Percentiles rank a stretch among this genome's conserved stretches.
Conservation (phyloP, 2,113 vertebrate species). For the Gasterosteus aculeatus region DNA sequence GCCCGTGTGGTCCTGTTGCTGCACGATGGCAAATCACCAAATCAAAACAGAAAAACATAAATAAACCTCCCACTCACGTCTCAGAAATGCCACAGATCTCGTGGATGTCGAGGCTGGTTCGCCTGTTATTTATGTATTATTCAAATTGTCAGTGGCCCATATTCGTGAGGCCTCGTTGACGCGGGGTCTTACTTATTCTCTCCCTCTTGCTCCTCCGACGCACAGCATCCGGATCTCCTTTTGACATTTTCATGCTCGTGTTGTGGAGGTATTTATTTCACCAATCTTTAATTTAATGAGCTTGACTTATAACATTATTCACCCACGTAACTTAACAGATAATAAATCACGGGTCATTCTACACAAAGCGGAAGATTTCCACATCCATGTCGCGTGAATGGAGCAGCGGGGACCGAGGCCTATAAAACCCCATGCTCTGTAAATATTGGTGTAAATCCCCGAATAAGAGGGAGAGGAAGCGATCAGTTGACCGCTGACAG, state of each 20-base stretch:
- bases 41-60: constrained; percentile 3
- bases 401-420: constrained; percentile 30
- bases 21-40: constrained; percentile 55
- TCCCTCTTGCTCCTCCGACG: background rate
- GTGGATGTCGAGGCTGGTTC: constrained; percentile 29
- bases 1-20: constrained; percentile 63
- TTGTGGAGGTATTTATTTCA: background rate
- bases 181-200: background rate
- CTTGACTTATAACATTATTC: constrained; percentile 27
- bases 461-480: constrained; percentile 77
- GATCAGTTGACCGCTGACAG: constrained; percentile 77
- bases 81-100: constrained; percentile 54
- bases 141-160: constrained; percentile 20
- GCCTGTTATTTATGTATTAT: constrained; percentile 30
- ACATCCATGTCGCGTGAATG: constrained; percentile 59
- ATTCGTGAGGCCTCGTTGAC: constrained; percentile 8
- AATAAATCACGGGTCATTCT: constrained; percentile 74
- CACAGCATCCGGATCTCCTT: background rate
- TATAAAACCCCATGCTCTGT: constrained; percentile 76
- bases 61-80: constrained; percentile 19
- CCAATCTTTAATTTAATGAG: constrained; percentile 27
- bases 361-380: constrained; percentile 61
- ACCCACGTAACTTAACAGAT: constrained; percentile 70
- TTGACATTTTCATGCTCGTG: constrained; percentile 1
- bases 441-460: constrained; percentile 80